Base-by-base conservation (phyloP, 2,113 vertebrate genomes). In the Murina feae region DNA sequence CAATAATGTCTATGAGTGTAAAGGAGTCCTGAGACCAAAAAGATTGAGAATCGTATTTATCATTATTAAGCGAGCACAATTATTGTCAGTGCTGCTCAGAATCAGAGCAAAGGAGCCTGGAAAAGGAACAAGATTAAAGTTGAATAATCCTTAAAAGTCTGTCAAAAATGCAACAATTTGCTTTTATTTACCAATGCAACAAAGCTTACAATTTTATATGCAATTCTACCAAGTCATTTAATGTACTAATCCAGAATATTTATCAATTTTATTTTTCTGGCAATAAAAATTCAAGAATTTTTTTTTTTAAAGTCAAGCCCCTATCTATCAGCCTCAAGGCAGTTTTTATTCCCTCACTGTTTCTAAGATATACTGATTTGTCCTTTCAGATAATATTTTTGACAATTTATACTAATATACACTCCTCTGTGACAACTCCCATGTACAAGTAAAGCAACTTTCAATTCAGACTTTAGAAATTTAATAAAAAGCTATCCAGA, bases 181-280 rank as follows among this genome's bases (percentile, higher is more conserved):
- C 44, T 95, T 79, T 55, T 13, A 42, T 63, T 90, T 80, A 60
- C 39, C 86, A 87, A 68, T 13, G 6, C 6, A 49, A 35, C 25
- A 58, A 89, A 75, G 58, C 49, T 78, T 55, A 47, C 4, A 85
- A 44, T 76, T 93, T 65, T 76, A 83, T 21, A 17, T 83, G 49
- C 17, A 87, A 75, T 10, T 35, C 25, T 55, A 78, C 32, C 51
- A 69, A 83, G 65, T 63, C 23, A 42, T 71, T 55, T 49, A 95
- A 63, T 68, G 37, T 81, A 16, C 35, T 75, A 95, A 89, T 66
- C 18, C 25, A 91, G 32, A 86, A 78, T 83, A 93, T 75, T 95
- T 88, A 86, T 60, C 65, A 94, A 66, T 74, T 84, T 66, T 72
- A 89, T 17, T 88, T 72, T 89, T 91, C 32, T 49, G 44, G 37